Conservation (phyloP, 1,140 invertebrate genomes). For the Rhysida immarginata region DNA sequence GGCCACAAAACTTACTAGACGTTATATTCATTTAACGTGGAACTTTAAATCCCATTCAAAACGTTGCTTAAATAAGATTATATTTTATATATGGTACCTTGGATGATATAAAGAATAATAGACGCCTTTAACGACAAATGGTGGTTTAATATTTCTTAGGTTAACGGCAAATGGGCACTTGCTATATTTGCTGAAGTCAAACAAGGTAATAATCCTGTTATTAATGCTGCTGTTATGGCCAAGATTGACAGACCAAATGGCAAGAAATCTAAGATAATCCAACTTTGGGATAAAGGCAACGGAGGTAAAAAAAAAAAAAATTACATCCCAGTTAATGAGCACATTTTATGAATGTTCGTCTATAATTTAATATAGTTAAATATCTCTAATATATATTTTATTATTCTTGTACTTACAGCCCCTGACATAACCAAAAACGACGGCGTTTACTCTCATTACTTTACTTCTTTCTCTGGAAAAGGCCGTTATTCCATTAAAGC, state of each 20-base stretch:
- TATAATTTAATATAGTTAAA: neutral
- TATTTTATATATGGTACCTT: no score
- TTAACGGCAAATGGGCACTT: no score
- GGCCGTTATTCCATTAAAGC: conserved; percentile 8
- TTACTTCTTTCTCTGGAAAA: conserved; percentile 1
- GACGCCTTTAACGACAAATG: no score
- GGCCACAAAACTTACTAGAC: no score
- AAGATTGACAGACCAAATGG: conserved; percentile 2
- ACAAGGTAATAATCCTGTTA: conserved; percentile 5
- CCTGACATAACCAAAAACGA: neutral
- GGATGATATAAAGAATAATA: no score
- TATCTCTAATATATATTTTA: neutral
- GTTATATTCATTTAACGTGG: no score
- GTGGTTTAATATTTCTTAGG: no score
- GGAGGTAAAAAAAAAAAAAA: conserved; percentile 1
- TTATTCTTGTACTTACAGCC: neutral
- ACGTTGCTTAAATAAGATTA: no score
- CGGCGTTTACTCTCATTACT: conserved; percentile 7
- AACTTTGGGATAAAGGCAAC: conserved; percentile 6
- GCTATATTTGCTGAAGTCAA: conserved; percentile 17
- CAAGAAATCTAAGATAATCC: neutral
- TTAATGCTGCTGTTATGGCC: conserved; percentile 5
- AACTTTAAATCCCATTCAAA: no score
- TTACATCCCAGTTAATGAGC: neutral
- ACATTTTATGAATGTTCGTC: neutral